Evolutionary conservation across 2,797 vertebrate genomes (phyloP), one percentile per base, ranked within the genome.

Genomic region (Danio albolineatus): DNA sequence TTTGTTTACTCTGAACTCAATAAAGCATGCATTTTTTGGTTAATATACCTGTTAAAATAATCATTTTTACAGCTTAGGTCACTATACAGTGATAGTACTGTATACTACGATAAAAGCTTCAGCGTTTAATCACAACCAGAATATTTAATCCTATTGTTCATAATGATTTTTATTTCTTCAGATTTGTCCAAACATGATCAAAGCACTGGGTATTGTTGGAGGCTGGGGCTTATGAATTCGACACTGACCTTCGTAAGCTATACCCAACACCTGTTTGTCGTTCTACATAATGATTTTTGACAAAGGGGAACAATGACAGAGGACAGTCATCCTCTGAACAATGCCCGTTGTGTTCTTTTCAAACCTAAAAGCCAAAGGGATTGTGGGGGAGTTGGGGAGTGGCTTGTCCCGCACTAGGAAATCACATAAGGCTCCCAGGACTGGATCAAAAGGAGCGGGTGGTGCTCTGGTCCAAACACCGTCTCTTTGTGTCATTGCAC

Each of bases 331-430:
- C 86, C 82, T 83, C 75, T 78, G 39, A 86, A 92, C 89, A 92
- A 91, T 89, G 83, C 89, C 82, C 88, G 89, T 87, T 89, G 89
- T 85, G 85, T 78, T 90, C 87, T 86, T 87, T 91, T 91, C 87
- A 90, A 28, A 49, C 78, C 83, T 81, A 78, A 84, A 85, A 84
- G 81, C 85, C 86, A 65, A 80, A 85, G 60, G 61, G 70, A 74
- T 57, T 70, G 57, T 79, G 46, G 67, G 67, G 74, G 67, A 57
- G 44, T 66, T 60, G 39, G 71, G 49, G 19, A 14, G 49, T 70
- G 28, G 56, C 44, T 60, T 71, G 44, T 70, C 36, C 43, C 38
- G 21, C 10, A 53, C 38, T 66, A 60, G 57, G 57, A 71, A 77
- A 70, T 61, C 16, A 56, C 67, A 72, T 10, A 53, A 51, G 36